Conservation (phyloP, 2,888 invertebrate genomes). For the Phalera bucephala region DNA sequence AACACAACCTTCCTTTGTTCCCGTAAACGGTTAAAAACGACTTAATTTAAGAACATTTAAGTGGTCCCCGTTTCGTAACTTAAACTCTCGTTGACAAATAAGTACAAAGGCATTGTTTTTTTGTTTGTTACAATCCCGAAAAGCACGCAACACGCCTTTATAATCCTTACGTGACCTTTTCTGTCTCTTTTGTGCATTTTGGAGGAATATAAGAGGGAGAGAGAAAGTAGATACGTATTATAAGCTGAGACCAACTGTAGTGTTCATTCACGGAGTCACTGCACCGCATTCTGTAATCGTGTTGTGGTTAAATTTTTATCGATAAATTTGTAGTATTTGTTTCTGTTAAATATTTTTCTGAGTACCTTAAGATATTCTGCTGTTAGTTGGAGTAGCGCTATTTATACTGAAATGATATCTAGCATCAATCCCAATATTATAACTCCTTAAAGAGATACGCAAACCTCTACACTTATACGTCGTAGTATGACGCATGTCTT, state of each 20-base stretch:
- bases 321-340: slow-evolving; percentile 18
- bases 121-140: slow-evolving; percentile 41
- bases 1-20: not conserved
- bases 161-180: slow-evolving; percentile 58
- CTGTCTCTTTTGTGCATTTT: slow-evolving; percentile 32
- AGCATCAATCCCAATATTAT: too few species aligned
- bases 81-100: slow-evolving; percentile 13
- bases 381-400: too few species aligned
- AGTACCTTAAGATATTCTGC: too few species aligned
- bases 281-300: slow-evolving; percentile 74
- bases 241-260: slow-evolving; percentile 50
- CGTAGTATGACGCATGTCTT: too few species aligned
- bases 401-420: too few species aligned
- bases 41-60: not conserved
- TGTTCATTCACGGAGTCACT: slow-evolving; percentile 76
- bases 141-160: slow-evolving; percentile 60
- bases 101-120: slow-evolving; percentile 8
- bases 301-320: slow-evolving; percentile 36
- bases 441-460: too few species aligned
- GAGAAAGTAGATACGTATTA: slow-evolving; percentile 38
- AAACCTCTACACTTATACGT: too few species aligned
- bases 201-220: slow-evolving; percentile 12
- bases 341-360: too few species aligned
- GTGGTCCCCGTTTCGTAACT: slow-evolving; percentile 5
- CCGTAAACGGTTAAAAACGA: not conserved